Evolutionary conservation across 37 sponge, comb jelly and placozoan genomes (phyloP).

Genomic region (Mnemiopsis leidyi): DNA sequence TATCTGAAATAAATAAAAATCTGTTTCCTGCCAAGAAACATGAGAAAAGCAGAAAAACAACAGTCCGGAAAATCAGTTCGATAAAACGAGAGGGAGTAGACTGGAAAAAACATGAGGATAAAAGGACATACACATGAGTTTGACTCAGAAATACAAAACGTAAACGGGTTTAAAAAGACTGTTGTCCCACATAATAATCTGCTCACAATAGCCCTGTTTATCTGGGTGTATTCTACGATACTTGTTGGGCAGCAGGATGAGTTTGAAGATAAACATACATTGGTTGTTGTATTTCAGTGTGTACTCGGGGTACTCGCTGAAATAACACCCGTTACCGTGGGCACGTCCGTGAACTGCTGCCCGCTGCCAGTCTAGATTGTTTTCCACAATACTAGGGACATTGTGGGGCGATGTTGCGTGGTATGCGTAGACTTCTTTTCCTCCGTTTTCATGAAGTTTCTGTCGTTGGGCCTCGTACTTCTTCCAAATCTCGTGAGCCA

Average conservation of each 20-base stretch:
- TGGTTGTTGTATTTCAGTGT: not conserved
- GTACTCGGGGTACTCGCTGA: conserved; percentile 47
- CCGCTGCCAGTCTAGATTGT: conserved; percentile 2
- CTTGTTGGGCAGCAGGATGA: not conserved
- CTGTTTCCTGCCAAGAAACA: not conserved
- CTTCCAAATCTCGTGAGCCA: not conserved
- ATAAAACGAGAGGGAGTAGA: too few species aligned
- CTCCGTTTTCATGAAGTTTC: not conserved
- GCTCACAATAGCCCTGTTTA: conserved; percentile 26
- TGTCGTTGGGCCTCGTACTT: not conserved
- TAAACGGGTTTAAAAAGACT: conserved; percentile 45
- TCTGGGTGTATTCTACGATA: not conserved
- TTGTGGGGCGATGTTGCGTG: conserved; percentile 5
- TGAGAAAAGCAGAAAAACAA: not conserved
- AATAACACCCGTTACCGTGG: conserved; percentile 43
- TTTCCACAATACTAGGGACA: not conserved
- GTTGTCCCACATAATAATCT: conserved; percentile 35
- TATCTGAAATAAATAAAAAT: too few species aligned
- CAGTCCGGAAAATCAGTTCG: too few species aligned
- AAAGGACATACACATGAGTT: not conserved
- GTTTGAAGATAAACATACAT: conserved; percentile 55
- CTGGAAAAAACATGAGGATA: too few species aligned
- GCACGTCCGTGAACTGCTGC: conserved; percentile 31
- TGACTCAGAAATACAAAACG: conserved; percentile 9
- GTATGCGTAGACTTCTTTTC: conserved; percentile 24